phyloP scores from a whole-genome alignment of 23 tunicate genomes.

The Trididemnum clinides region DNA sequence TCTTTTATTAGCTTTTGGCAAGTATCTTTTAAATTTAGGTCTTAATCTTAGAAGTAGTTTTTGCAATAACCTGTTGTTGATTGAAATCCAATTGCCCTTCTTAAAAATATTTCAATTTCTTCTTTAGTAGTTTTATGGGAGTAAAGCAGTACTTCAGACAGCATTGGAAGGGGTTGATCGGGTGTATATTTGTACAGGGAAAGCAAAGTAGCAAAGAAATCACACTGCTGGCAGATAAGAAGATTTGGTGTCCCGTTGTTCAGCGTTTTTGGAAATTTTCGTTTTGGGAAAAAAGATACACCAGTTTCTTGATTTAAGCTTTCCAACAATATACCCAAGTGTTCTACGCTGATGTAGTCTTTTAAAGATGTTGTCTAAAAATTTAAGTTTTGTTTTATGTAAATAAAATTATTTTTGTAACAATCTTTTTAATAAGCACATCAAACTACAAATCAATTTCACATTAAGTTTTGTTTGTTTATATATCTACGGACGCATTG shows the following conservation, averaged over 20 bases:
- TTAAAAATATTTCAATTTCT: conserved; percentile 59
- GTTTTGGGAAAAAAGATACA: not conserved
- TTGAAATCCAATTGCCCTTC: conserved; percentile 48
- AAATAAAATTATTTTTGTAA: too few relatives aligned
- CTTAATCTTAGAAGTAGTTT: too few relatives aligned
- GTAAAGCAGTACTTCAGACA: conserved; percentile 73
- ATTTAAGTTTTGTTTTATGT: too few relatives aligned
- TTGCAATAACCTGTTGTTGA: too few relatives aligned
- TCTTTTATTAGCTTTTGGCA: too few relatives aligned
- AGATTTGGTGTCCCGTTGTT: conserved; percentile 57
- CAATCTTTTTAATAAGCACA: too few relatives aligned
- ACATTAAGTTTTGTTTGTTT: too few relatives aligned
- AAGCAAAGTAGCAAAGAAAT: conserved; percentile 37
- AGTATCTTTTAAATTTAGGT: too few relatives aligned
- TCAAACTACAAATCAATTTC: too few relatives aligned
- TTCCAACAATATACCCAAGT: conserved; percentile 51
- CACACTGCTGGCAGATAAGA: conserved; percentile 46
- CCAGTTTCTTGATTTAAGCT: not conserved
- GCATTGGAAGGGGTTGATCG: conserved; percentile 60
- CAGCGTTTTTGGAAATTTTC: conserved; percentile 31
- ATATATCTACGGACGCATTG: too few relatives aligned
- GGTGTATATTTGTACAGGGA: conserved; percentile 50
- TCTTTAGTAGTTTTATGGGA: conserved; percentile 54
- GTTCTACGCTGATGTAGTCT: conserved; percentile 74
- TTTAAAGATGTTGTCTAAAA: conserved; percentile 56